Conservation (phyloP, 2,113 vertebrate species). For the Nettapus auritus region DNA sequence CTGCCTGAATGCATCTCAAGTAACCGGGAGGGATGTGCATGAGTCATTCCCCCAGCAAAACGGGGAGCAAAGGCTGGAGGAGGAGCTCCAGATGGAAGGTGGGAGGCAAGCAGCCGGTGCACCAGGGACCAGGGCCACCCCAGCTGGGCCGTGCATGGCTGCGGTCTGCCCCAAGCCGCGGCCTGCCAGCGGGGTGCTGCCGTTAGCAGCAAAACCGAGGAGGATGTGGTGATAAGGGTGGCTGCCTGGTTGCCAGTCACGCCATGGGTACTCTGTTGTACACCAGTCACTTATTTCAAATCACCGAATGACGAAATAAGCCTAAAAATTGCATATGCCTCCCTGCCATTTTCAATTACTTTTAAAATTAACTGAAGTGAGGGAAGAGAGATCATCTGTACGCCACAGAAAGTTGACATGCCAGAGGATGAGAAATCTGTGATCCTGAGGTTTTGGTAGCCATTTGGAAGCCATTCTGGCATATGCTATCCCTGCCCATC, state of each 20-base stretch:
- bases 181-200: neutral
- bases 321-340: neutral
- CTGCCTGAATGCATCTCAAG: neutral
- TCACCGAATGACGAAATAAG: neutral
- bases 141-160: neutral
- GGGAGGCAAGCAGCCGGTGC: neutral
- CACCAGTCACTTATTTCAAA: neutral
- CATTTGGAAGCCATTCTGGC: neutral
- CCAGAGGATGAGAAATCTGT: conserved; percentile 13
- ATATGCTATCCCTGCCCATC: neutral
- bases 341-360: neutral
- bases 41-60: neutral
- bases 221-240: neutral
- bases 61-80: neutral
- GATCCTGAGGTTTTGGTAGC: conserved; percentile 9
- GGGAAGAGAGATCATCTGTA: neutral
- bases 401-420: neutral
- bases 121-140: neutral
- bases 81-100: conserved; percentile 39
- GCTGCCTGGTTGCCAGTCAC: neutral
- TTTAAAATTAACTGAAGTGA: neutral
- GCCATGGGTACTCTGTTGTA: neutral
- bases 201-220: neutral
- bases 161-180: neutral
- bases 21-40: neutral